Conservation (phyloP, 2,888 invertebrate genomes). For the Heliconius ethilla region DNA sequence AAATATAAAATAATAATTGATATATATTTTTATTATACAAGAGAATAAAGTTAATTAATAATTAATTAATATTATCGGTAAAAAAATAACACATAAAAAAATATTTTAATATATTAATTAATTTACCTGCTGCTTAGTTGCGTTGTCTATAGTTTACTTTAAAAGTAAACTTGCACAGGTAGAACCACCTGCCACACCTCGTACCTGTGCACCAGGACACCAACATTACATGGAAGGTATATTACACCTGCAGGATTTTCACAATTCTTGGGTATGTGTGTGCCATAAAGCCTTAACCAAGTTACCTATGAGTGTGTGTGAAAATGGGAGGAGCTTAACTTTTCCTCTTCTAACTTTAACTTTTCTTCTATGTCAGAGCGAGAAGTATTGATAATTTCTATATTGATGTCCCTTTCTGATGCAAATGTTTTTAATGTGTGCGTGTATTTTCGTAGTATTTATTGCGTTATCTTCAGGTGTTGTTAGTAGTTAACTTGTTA, state of each 20-base stretch:
- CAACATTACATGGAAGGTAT: constrained; percentile 55
- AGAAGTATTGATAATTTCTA: constrained; percentile 38
- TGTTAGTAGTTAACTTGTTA: not conserved
- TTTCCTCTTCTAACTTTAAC: constrained; percentile 22
- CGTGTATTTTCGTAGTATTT: not conserved
- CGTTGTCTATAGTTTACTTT: not conserved
- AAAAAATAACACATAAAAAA: no score
- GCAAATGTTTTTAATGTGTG: constrained; percentile 38
- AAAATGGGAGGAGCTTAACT: constrained; percentile 12
- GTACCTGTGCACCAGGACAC: constrained; percentile 67
- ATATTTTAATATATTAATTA: no score
- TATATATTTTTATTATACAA: no score
- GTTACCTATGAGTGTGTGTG: constrained; percentile 8
- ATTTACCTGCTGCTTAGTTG: no score
- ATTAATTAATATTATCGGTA: not conserved
- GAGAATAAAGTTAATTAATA: no score
- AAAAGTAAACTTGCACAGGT: constrained; percentile 28
- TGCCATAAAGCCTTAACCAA: not conserved
- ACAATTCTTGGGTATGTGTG: constrained; percentile 34
- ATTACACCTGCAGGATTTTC: constrained; percentile 53
- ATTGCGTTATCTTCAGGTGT: not conserved
- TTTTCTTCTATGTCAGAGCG: constrained; percentile 5
- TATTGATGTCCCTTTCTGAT: constrained; percentile 15
- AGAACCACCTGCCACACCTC: constrained; percentile 62
- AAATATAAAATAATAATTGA: no score